A percentile compares a stretch with the other conserved stretches of the same genome.
phyloP scores from a whole-genome alignment of 2,888 invertebrate genomes.

The Thymelicus acteon region DNA sequence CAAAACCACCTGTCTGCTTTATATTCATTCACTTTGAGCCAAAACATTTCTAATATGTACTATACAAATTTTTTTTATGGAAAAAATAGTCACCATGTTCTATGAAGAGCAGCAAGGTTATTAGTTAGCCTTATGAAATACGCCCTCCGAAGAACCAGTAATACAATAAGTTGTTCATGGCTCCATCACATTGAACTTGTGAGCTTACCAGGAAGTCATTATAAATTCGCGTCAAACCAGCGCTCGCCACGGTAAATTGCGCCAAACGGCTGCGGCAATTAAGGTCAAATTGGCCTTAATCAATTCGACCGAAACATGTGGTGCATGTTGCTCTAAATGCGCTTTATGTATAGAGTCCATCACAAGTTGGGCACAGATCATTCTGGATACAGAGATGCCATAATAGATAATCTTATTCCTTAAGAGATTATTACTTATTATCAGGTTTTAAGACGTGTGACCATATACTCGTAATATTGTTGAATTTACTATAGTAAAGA shows the following conservation, averaged over 20 bases:
- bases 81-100: too few species aligned
- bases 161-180: slow-evolving; percentile 10
- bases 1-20: too few species aligned
- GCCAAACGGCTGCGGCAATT: slow-evolving; percentile 56
- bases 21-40: too few species aligned
- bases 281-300: slow-evolving; percentile 66
- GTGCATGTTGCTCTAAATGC: slow-evolving; percentile 49
- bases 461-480: too few species aligned
- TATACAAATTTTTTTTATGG: too few species aligned
- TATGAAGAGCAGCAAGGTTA: too few species aligned
- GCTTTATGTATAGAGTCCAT: slow-evolving; percentile 35
- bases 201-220: slow-evolving; percentile 44
- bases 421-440: neutral
- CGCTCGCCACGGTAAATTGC: slow-evolving; percentile 46
- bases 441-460: too few species aligned
- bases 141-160: neutral
- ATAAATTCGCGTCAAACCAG: slow-evolving; percentile 46
- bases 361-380: slow-evolving; percentile 21
- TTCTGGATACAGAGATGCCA: slow-evolving; percentile 3
- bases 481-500: too few species aligned
- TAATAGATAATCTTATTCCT: neutral
- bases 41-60: too few species aligned
- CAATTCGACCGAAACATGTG: slow-evolving; percentile 61
- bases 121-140: neutral
- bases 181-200: slow-evolving; percentile 37